A percentile compares a stretch with the other conserved stretches of the same genome.
These are phyloP conservation scores for Andrena camellia DNA, from an alignment of 2,888 invertebrate genomes.

Conservation along the genomic window DNA sequence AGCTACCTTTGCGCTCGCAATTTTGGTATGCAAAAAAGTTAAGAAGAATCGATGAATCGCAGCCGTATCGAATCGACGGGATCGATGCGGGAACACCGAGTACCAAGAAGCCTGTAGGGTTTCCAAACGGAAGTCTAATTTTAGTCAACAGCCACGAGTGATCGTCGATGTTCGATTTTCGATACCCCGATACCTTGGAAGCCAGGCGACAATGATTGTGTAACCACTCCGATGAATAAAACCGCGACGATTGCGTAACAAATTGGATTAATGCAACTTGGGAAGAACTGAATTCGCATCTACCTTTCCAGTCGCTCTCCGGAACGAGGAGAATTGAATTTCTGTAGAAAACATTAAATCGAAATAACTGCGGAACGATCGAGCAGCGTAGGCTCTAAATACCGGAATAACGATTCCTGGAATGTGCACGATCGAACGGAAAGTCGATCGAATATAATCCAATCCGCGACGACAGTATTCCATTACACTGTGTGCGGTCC, in stretches of 20 bases:
- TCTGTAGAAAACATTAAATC: not conserved
- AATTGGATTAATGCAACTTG: not conserved
- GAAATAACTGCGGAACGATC: not conserved
- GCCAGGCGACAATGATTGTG: slow-evolving; percentile 8
- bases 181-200: not conserved
- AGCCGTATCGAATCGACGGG: not conserved
- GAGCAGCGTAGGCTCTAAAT: not conserved
- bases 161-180: slow-evolving; percentile 20
- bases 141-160: slow-evolving; percentile 7
- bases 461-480: not conserved
- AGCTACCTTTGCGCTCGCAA: not conserved
- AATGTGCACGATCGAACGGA: not conserved
- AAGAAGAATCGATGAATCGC: not conserved
- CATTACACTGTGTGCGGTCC: too few relatives aligned
- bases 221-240: slow-evolving; percentile 13
- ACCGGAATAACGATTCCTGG: not conserved
- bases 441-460: not conserved
- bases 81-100: slow-evolving; percentile 17
- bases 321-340: not conserved
- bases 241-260: not conserved
- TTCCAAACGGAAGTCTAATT: slow-evolving; percentile 32
- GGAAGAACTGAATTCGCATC: not conserved
- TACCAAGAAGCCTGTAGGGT: not conserved
- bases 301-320: not conserved
- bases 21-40: not conserved